Evolutionary conservation across 2,888 invertebrate species (phyloP), one percentile per base, ranked within the genome.

Genomic region (Brachypalpus laphriformis): DNA sequence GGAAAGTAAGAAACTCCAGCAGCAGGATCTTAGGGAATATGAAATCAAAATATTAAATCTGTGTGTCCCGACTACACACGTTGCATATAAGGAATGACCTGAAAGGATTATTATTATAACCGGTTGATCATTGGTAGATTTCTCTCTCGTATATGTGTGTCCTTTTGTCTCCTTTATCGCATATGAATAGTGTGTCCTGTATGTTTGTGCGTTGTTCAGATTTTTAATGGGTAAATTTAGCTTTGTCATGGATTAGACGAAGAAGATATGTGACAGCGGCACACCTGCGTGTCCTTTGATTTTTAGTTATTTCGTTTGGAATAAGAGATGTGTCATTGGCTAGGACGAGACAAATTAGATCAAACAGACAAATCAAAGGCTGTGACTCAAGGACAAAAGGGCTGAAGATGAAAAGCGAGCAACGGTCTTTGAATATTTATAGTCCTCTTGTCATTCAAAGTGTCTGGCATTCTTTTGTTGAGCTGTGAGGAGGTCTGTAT

Each of bases 11-110:
- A 11, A 22, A 49, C 51, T 76, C 40, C 5, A 25, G 25, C 3
- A 2, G 5, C 25, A 45, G 37, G 49, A 47, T 37, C 34, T 16
- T 42, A 70, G 59, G 28, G 61, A 74, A 72, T 63, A 68, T 72
- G 61, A 74, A 83, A 83, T 83, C 82, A 83, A 83, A 83, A 78
- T 78, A 78, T 78, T 61, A 83, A 83, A 78, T 83, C 82, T 77
- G 9, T 63, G 40, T 45, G 22, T 40, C 37, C 28, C 20, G 28
- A 42, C 68, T 54, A 49, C 61, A 61, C 45, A 37, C 14, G 31
- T 61, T 9, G 34, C 25, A 28, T 37, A 54, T 31, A 57, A 68
- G 54, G 54, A 61, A 28, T 16, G 61, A 68, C 71, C 45, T 54
- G 72, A 83, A 72, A 78, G 82, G 82, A 83, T 83, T 83, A 77